These are phyloP conservation scores for Oscheius sp. DNA, from an alignment of 2,888 invertebrate genomes.

Conservation along the genomic window DNA sequence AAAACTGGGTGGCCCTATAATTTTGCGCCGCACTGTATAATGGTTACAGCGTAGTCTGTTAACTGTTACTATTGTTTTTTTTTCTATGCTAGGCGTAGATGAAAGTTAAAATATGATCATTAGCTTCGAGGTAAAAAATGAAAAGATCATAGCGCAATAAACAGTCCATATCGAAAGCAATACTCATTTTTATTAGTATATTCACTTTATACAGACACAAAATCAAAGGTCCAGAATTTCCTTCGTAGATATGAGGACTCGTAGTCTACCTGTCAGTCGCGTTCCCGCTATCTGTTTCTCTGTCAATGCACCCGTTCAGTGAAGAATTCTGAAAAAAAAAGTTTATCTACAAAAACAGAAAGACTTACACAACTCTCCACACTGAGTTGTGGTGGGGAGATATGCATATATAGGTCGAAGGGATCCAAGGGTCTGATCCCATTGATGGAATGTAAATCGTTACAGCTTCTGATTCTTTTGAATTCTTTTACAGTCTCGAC, in stretches of 20 bases:
- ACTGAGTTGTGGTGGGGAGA: background rate
- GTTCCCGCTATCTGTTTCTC: slow-evolving; percentile 21
- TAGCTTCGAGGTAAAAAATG: no score
- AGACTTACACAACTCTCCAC: slow-evolving; percentile 6
- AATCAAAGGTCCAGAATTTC: background rate
- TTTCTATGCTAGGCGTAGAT: no score
- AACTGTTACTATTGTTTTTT: no score
- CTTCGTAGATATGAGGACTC: background rate
- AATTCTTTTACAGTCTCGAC: slow-evolving; percentile 32
- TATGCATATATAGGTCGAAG: background rate
- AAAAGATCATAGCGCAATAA: no score
- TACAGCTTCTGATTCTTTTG: slow-evolving; percentile 30
- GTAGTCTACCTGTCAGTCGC: slow-evolving; percentile 15
- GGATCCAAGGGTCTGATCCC: background rate
- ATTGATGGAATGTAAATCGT: slow-evolving; percentile 17
- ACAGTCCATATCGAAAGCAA: no score
- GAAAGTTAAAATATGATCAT: no score
- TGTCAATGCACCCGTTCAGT: background rate
- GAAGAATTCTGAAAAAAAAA: background rate
- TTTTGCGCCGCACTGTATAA: no score
- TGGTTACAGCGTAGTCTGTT: no score
- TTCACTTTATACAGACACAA: slow-evolving; percentile 21
- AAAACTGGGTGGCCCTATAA: no score
- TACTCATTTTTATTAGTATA: background rate
- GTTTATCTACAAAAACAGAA: background rate